phyloP scores from a whole-genome alignment of 2,113 vertebrate species.

The Corynorhinus townsendii region DNA sequence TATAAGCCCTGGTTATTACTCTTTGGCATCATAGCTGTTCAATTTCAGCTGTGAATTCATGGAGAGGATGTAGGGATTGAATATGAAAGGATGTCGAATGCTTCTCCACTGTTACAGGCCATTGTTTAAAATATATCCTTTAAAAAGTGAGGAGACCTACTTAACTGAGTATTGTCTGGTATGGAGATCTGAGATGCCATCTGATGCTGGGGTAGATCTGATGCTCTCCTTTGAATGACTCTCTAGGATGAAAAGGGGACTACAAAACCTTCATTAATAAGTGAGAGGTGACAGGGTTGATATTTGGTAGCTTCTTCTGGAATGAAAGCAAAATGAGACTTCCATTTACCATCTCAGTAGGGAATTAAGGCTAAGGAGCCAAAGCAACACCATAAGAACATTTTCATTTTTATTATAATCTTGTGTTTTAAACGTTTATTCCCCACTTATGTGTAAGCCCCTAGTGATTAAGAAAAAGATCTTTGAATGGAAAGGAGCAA shows the following conservation, averaged over 20 bases:
- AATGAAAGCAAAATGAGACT: slow-evolving; percentile 1
- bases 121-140: neutral
- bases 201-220: neutral
- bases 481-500: neutral
- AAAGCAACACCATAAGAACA: neutral
- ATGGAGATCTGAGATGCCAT: neutral
- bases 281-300: neutral
- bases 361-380: neutral
- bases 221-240: neutral
- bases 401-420: neutral
- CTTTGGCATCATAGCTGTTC: neutral
- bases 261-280: neutral
- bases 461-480: neutral
- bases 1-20: neutral
- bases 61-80: neutral
- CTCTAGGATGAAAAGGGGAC: neutral
- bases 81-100: neutral
- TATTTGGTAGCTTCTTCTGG: neutral
- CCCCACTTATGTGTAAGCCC: neutral
- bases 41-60: neutral
- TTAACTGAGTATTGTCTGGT: neutral
- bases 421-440: neutral
- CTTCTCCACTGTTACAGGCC: neutral
- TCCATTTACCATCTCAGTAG: neutral
- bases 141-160: neutral